Evolutionary conservation across 2,113 vertebrate species (phyloP).

Genomic region (Daubentonia madagascariensis): DNA sequence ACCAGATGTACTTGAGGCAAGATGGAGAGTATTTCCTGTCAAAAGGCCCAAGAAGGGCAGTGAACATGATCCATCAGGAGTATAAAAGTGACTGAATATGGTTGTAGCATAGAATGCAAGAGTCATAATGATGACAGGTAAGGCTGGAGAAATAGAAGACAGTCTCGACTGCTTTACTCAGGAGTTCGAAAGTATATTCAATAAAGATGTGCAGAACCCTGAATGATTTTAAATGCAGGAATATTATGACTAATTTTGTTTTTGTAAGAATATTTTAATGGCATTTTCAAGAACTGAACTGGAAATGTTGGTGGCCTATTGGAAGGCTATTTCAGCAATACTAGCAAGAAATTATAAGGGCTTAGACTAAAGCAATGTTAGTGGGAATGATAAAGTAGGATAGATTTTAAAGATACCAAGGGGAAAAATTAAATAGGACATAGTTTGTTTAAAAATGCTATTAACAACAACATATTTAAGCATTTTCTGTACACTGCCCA

Average conservation of each 20-base stretch:
- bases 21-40: background rate
- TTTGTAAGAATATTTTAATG: background rate
- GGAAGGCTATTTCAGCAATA: background rate
- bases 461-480: background rate
- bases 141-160: background rate
- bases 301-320: background rate
- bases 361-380: background rate
- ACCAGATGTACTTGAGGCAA: background rate
- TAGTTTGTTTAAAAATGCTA: background rate
- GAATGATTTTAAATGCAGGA: background rate
- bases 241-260: background rate
- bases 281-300: background rate
- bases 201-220: background rate
- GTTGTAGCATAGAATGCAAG: background rate
- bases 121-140: background rate
- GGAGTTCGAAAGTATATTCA: background rate
- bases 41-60: background rate
- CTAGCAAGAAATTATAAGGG: background rate
- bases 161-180: background rate
- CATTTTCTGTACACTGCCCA: background rate
- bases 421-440: background rate
- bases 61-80: background rate
- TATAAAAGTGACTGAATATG: background rate
- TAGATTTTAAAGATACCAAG: background rate
- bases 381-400: background rate